Percentiles rank a stretch among this genome's conserved stretches.
Conservation (phyloP, 2,797 vertebrate genomes). For the Dendrocincla tyrannina region DNA sequence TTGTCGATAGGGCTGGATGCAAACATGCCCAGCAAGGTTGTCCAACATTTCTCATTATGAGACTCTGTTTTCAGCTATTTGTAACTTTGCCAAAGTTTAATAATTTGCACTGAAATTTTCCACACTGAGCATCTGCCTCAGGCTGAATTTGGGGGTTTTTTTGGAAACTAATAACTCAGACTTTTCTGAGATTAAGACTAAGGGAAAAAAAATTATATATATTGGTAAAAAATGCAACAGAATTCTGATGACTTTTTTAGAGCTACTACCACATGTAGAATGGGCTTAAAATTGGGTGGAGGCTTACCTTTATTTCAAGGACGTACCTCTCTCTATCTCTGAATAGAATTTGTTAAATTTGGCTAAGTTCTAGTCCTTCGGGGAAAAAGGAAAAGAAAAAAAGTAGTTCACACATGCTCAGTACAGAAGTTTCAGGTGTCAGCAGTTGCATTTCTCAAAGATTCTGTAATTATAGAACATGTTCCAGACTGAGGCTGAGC, state of each 20-base stretch:
- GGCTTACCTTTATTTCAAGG: background rate
- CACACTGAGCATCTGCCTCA: background rate
- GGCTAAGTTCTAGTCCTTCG: background rate
- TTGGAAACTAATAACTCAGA: background rate
- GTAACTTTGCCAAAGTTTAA: conserved; percentile 39
- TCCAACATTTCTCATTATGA: conserved; percentile 7
- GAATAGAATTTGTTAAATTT: background rate
- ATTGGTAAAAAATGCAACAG: background rate
- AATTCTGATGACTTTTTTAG: background rate
- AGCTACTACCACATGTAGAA: background rate
- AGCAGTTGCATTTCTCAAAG: conserved; percentile 55
- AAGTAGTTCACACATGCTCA: background rate
- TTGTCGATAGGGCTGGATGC: background rate
- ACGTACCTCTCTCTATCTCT: background rate
- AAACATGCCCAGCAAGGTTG: background rate
- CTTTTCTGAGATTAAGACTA: background rate
- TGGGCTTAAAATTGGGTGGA: background rate
- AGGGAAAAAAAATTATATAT: background rate
- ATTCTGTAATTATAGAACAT: conserved; percentile 57
- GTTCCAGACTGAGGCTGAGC: conserved; percentile 48
- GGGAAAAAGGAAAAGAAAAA: background rate
- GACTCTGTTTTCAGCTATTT: conserved; percentile 22
- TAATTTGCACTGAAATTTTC: conserved; percentile 46
- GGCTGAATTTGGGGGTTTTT: background rate
- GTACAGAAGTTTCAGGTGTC: conserved; percentile 53